Percentiles rank a stretch among this genome's conserved stretches.
phyloP scores from a whole-genome alignment of 2,888 invertebrate genomes.

The Pseudococcus viburni region DNA sequence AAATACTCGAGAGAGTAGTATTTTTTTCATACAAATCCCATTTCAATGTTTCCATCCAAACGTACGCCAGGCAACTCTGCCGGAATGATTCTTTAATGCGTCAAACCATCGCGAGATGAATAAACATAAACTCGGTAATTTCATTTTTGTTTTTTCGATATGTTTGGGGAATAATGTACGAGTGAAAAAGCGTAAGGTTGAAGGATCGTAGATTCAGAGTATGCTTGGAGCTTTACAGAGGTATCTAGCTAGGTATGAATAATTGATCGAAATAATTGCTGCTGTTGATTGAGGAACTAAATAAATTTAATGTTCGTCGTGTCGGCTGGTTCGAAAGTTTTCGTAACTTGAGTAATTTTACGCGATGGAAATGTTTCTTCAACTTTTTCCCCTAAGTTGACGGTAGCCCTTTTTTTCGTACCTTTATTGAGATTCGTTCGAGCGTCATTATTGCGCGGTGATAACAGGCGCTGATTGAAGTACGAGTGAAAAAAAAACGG shows the following conservation, averaged over 20 bases:
- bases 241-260: not conserved
- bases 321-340: not conserved
- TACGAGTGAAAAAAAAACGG: too few species aligned
- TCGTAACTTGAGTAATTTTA: not conserved
- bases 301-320: not conserved
- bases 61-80: not conserved
- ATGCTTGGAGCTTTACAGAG: not conserved
- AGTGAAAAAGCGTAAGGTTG: not conserved
- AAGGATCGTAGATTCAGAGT: not conserved
- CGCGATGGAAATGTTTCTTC: not conserved
- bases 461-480: too few species aligned
- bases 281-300: not conserved
- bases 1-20: not conserved
- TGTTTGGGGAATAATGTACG: not conserved
- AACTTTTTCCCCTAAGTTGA: too few species aligned
- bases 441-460: too few species aligned
- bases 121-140: not conserved
- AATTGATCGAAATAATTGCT: constrained; percentile 1
- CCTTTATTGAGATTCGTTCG: too few species aligned
- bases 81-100: constrained; percentile 1
- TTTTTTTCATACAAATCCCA: constrained; percentile 5
- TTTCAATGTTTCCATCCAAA: constrained; percentile 6
- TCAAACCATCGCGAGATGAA: constrained; percentile 4
- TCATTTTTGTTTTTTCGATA: not conserved
- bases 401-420: too few species aligned